Evolutionary conservation across 2,888 invertebrate species (phyloP).

Genomic region (Latrodectus hesperus): DNA sequence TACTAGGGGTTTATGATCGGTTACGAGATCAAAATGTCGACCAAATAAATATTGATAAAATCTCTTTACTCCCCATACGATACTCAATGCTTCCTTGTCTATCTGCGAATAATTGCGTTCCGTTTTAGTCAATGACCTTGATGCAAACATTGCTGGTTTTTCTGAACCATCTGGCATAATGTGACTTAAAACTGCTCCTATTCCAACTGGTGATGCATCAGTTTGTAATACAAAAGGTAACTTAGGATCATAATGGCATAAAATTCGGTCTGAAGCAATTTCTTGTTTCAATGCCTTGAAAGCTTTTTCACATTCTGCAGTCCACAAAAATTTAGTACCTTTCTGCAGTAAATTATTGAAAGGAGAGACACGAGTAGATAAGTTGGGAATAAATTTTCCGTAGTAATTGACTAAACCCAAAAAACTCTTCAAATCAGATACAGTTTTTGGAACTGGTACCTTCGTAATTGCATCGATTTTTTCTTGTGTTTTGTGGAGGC

Average conservation of each 20-base stretch:
- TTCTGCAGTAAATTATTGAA: conserved; percentile 47
- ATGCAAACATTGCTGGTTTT: conserved; percentile 75
- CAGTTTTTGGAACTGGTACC: conserved; percentile 33
- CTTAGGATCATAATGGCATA: conserved; percentile 71
- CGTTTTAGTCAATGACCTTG: conserved; percentile 72
- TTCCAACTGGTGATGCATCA: conserved; percentile 73
- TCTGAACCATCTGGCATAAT: conserved; percentile 73
- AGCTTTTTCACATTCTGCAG: conserved; percentile 50
- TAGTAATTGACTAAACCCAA: conserved; percentile 25
- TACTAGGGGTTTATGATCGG: too few species aligned
- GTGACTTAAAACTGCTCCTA: conserved; percentile 74
- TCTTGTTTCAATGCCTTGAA: conserved; percentile 38
- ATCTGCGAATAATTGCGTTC: conserved; percentile 74
- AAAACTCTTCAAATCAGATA: conserved; percentile 32
- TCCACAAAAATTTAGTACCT: conserved; percentile 46
- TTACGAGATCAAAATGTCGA: too few species aligned
- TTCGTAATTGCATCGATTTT: conserved; percentile 38
- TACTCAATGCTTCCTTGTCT: conserved; percentile 74
- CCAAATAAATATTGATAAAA: conserved; percentile 71
- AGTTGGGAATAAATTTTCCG: conserved; percentile 44
- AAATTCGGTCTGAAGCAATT: conserved; percentile 54
- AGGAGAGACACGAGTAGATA: conserved; percentile 48
- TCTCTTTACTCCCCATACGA: conserved; percentile 73
- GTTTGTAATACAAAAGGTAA: conserved; percentile 72
- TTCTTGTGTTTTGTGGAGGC: conserved; percentile 33